Base-by-base conservation (phyloP, 2,113 vertebrate genomes). In the Burhinus bistriatus region DNA sequence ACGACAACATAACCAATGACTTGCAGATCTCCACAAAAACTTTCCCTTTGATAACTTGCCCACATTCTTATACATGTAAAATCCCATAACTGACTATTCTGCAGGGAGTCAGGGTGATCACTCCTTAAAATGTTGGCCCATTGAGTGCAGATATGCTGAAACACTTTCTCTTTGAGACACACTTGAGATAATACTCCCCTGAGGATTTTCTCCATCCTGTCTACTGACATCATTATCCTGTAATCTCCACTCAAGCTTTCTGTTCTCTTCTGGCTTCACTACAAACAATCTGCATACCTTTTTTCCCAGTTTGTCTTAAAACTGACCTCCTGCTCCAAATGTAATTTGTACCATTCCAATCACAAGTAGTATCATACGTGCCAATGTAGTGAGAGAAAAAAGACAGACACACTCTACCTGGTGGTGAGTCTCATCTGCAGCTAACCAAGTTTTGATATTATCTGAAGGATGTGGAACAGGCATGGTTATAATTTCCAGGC, bases 381-480 rank as follows among this genome's bases (percentile, higher is more conserved):
- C n/a, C 59, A 62, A 16, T 15, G 23, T 25, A 76, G 49, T 22
- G 51, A 73, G 59, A 86, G 45, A 92, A 81, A 88, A 52, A 80
- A 80, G 16, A 15, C 49, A 76, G 30, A 25, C 27, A 59, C 32
- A 3, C 29, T 34, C 18, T 97, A 97, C 96, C 97, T 97, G 58
- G 11, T 70, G 68, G 16, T 29, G 57, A 72, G 22, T 47, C 18
- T 94, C 78, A 26, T 96, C 78, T 88, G 58, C 29, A 77, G 58
- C 55, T 78, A 97, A 80, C 97, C 97, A 97, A 23, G 6, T 81
- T 93, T 54, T 96, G 84, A 97, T 91, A 16, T 62, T 59, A 36
- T 91, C 91, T 81, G 96, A 77, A 80, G 97, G 95, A 61, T 58
- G 66, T 57, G 97, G 97, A 76, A 97, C 72, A 94, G 95, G 91